Conservation (phyloP, 2,797 vertebrate species). For the Pseudomugil gertrudae region DNA sequence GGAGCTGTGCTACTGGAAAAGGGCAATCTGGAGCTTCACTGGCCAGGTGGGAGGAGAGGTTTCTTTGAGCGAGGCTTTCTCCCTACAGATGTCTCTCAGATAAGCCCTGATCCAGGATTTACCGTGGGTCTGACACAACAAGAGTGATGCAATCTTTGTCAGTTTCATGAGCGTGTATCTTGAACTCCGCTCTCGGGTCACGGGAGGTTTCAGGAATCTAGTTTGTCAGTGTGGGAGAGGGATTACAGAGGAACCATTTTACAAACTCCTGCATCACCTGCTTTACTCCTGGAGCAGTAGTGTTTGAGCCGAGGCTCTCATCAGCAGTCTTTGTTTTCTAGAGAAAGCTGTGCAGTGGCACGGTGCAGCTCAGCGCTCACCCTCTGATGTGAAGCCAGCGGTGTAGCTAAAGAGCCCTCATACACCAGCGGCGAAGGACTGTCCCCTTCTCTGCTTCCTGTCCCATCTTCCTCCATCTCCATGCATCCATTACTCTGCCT, state of each 20-base stretch:
- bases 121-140: conserved; percentile 22
- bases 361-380: conserved; percentile 89
- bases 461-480: conserved; percentile 75
- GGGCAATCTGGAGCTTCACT: conserved; percentile 52
- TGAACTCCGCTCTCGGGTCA: conserved; percentile 52
- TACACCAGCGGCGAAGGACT: conserved; percentile 70
- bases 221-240: conserved; percentile 52
- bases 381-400: conserved; percentile 70
- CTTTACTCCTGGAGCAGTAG: conserved; percentile 64
- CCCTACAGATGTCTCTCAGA: conserved; percentile 45
- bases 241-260: conserved; percentile 61
- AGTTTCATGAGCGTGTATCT: conserved; percentile 45
- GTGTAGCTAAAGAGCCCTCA: conserved; percentile 61
- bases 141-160: conserved; percentile 46
- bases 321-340: conserved; percentile 93
- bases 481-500: conserved; percentile 65
- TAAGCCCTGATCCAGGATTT: conserved; percentile 44
- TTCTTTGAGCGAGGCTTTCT: conserved; percentile 38
- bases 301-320: conserved; percentile 59
- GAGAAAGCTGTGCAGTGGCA: conserved; percentile 90
- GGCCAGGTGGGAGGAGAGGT: conserved; percentile 52
- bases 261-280: conserved; percentile 52
- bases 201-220: conserved; percentile 49
- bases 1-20: conserved; percentile 58
- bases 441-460: conserved; percentile 69